Conservation (phyloP, 2,888 invertebrate genomes). For the Aphidius colemani region DNA sequence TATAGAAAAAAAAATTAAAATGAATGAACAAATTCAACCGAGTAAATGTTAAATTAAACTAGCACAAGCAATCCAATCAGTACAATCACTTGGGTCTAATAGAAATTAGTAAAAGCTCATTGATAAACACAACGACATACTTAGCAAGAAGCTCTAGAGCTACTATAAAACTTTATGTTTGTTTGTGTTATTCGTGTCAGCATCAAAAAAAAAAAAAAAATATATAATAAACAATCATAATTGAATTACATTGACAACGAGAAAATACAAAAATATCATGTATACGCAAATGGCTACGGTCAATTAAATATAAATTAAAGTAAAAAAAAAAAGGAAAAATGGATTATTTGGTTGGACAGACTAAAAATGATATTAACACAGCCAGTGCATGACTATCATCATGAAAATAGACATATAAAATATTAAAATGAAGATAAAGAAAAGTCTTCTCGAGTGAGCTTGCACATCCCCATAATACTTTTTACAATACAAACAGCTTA, state of each 20-base stretch:
- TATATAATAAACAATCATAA: too few species aligned
- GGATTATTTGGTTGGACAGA: constrained; percentile 44
- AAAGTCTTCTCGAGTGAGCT: constrained; percentile 2
- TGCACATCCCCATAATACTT: constrained; percentile 27
- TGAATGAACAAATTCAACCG: too few species aligned
- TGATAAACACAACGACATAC: too few species aligned
- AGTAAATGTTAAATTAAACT: too few species aligned
- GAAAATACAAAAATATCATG: not conserved
- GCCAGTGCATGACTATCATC: constrained; percentile 19
- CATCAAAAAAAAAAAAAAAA: too few species aligned
- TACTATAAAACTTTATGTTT: too few species aligned
- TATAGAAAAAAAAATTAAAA: too few species aligned
- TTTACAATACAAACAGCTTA: constrained; percentile 48
- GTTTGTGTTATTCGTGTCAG: too few species aligned
- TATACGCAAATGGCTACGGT: constrained; percentile 22
- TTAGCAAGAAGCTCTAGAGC: too few species aligned
- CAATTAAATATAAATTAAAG: constrained; percentile 42
- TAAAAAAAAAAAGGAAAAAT: constrained; percentile 35
- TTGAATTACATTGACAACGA: not conserved
- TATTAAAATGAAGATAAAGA: not conserved
- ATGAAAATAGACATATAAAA: constrained; percentile 1
- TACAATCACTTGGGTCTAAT: too few species aligned
- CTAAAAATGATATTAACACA: not conserved
- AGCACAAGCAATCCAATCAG: too few species aligned
- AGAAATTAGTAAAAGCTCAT: too few species aligned